Evolutionary conservation across 2,113 vertebrate genomes (phyloP).

Genomic region (Phaethornis superciliosus): DNA sequence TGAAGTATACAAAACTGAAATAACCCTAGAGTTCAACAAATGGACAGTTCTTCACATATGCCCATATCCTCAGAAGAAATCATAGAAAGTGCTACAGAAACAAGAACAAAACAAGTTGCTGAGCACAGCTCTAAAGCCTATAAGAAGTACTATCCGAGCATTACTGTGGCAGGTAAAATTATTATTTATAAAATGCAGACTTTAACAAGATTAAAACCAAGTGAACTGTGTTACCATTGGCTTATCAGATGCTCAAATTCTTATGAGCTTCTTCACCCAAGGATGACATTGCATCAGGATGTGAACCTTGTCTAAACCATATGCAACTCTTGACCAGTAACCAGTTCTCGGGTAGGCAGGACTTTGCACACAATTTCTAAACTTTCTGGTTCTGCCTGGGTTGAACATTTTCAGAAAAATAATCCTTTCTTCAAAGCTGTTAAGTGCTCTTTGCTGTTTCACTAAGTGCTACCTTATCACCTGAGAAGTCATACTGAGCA

Average conservation of each 20-base stretch:
- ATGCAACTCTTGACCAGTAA: neutral
- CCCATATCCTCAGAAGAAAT: neutral
- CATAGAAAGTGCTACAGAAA: neutral
- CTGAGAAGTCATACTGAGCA: neutral
- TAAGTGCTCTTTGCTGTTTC: neutral
- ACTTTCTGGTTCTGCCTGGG: neutral
- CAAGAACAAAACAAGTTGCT: neutral
- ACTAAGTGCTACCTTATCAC: neutral
- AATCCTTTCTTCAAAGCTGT: neutral
- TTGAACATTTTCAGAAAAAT: neutral
- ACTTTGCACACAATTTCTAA: slow-evolving; percentile 10
- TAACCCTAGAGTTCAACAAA: neutral
- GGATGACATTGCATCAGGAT: neutral
- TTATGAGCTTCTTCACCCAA: neutral
- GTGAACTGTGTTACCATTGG: neutral
- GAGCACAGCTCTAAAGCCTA: neutral
- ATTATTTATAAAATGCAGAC: neutral
- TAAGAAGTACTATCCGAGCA: neutral
- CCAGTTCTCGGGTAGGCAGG: neutral
- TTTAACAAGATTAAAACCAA: neutral
- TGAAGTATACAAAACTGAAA: neutral
- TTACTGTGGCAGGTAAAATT: neutral
- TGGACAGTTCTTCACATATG: neutral
- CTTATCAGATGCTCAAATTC: neutral
- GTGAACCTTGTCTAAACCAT: neutral